Conservation (phyloP, 2,888 invertebrate species). For the Antheraea assamensis region DNA sequence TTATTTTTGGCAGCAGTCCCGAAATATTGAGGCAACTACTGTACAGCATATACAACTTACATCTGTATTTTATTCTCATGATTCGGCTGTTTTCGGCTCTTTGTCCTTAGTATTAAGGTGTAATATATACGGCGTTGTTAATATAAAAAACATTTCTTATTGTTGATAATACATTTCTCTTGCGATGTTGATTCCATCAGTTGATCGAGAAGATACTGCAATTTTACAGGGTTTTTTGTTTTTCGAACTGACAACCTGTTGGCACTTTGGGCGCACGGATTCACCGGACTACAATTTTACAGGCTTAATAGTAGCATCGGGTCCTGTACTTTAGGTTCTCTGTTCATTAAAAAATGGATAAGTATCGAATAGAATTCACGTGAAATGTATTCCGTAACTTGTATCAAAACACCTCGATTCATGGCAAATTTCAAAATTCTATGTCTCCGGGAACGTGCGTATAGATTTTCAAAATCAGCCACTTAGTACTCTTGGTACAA, state of each 20-base stretch:
- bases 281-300: no score
- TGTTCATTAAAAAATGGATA: neutral
- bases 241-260: no score
- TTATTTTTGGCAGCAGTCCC: slow-evolving; percentile 8
- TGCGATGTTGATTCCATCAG: neutral
- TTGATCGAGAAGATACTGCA: neutral
- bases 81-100: slow-evolving; percentile 11
- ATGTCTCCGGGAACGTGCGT: no score
- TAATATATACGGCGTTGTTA: neutral
- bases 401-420: no score
- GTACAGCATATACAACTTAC: neutral
- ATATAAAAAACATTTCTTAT: neutral
- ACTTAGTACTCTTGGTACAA: no score
- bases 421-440: no score
- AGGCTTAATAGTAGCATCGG: neutral
- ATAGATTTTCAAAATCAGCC: no score
- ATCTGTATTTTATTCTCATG: neutral
- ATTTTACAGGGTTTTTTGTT: no score
- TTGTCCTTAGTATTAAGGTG: neutral
- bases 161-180: neutral
- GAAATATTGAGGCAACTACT: slow-evolving; percentile 5
- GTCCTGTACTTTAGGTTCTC: neutral
- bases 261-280: no score
- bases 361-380: neutral
- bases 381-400: no score